Evolutionary conservation across 1,140 invertebrate genomes (phyloP).

Genomic region (Lepidurus apus): DNA sequence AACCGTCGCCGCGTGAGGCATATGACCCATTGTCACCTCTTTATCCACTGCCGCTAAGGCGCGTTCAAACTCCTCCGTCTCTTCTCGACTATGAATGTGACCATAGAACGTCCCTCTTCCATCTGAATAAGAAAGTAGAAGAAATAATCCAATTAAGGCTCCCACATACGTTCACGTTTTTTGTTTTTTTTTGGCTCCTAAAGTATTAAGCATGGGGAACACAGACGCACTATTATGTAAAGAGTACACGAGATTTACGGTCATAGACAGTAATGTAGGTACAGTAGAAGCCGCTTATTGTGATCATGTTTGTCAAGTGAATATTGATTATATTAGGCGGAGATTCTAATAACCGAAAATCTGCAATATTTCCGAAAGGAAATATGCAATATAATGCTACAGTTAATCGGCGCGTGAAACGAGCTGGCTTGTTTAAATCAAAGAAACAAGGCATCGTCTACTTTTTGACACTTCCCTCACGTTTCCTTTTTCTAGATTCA

Average conservation of each 20-base stretch:
- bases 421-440: background rate
- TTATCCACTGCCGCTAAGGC: conserved; percentile 71
- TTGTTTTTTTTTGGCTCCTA: too few relatives aligned
- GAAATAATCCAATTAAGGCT: background rate
- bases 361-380: too few relatives aligned
- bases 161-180: too few relatives aligned
- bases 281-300: too few relatives aligned
- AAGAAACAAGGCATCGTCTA: background rate
- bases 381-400: background rate
- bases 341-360: background rate
- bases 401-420: background rate
- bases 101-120: background rate
- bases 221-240: too few relatives aligned
- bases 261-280: too few relatives aligned
- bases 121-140: background rate
- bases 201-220: too few relatives aligned
- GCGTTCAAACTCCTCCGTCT: conserved; percentile 74
- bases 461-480: too few relatives aligned
- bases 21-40: conserved; percentile 60
- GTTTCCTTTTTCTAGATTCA: too few relatives aligned
- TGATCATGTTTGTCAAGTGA: too few relatives aligned
- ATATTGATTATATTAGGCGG: too few relatives aligned
- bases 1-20: conserved; percentile 44
- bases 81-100: conserved; percentile 52
- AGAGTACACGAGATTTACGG: too few relatives aligned